Base-by-base conservation (phyloP, 2,113 vertebrate species). In the Pygoscelis adeliae region DNA sequence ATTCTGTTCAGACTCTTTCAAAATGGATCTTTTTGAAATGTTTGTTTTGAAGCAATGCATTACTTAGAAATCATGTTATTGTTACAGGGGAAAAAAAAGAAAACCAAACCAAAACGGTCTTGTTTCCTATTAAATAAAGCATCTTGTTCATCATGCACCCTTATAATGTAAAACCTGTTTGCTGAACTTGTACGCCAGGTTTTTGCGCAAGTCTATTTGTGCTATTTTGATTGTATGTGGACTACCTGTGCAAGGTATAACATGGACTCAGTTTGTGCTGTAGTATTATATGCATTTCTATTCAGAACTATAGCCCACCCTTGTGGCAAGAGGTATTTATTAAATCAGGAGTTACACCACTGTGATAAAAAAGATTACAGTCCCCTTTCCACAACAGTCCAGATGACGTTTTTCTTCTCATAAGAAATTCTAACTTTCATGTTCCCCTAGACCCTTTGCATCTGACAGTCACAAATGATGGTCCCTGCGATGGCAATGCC, bases 31-130 rank as follows among this genome's bases (percentile, higher is more conserved):
- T 84, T 59, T 10, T 11, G 8, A 42, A 67, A 52, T 11, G 17
- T 13, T 46, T 67, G 9, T 13, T 85, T n/a, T 61, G 62, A 83
- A 70, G 56, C 32, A 84, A 59, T 3, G 2, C 5, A 14, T 36
- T 62, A 25, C 25, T 70, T 56, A 5, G 40, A 89, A 78, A 53
- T 42, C 50, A 13, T 11, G 4, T 3, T 40, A 3, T 3, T 50
- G 63, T 88, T 40, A 25, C 34, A 70, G 15, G 11, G 2, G 6
- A 34, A 34, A 32, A 67, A 32, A 32, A 27, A 1, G 2, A 69
- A 86, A 70, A 50, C 0, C 9, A 76, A 56, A 61, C 1, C 10
- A 30, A 62, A 69, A 12, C 3, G 0, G 10, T 29, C 23, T 32
- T 40, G 5, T 34, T 76, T 76, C 52, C 15, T 30, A 13, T 5